A percentile compares a stretch with the other conserved stretches of the same genome.
Evolutionary conservation across 2,113 vertebrate species (phyloP).

Genomic region (Benitochromis conjunctus): DNA sequence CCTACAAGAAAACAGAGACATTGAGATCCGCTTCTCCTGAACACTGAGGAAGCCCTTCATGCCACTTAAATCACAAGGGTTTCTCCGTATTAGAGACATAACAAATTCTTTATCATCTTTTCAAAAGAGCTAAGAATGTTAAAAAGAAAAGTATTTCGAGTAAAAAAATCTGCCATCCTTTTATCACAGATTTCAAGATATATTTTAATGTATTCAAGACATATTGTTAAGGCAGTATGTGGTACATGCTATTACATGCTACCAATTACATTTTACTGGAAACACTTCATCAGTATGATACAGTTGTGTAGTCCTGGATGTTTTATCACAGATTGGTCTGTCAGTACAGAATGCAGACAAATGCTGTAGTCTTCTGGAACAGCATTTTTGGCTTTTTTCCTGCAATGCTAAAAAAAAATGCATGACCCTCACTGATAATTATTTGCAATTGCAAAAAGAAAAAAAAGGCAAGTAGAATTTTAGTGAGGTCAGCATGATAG

Average conservation of each 20-base stretch:
- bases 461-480: neutral
- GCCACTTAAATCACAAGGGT: neutral
- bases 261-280: neutral
- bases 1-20: neutral
- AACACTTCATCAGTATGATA: neutral
- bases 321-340: neutral
- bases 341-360: neutral
- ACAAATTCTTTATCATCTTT: neutral
- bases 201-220: neutral
- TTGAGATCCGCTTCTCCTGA: neutral
- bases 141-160: neutral
- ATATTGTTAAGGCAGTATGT: neutral
- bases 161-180: neutral
- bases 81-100: neutral
- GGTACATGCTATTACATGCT: neutral
- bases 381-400: rapidly evolving
- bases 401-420: neutral
- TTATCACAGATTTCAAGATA: neutral
- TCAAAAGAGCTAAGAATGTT: neutral
- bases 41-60: neutral
- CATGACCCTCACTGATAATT: neutral
- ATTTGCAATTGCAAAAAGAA: neutral
- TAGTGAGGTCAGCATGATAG: neutral
- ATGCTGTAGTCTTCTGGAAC: neutral
- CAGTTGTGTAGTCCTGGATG: neutral